Base-by-base conservation (phyloP, 1,140 invertebrate species). In the Drosophila ironensis region DNA sequence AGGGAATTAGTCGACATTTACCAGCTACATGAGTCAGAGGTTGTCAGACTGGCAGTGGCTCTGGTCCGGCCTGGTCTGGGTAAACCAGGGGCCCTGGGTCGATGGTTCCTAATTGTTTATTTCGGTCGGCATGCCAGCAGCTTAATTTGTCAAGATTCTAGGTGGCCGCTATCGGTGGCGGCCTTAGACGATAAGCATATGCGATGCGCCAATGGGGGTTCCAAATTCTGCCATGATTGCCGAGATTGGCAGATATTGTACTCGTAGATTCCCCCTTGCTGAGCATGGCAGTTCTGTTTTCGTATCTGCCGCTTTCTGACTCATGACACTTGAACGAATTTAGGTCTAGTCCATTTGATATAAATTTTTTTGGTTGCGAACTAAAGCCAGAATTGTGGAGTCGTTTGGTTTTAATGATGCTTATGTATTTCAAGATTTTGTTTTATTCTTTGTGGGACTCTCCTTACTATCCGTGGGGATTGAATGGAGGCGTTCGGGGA, bases 401-500 rank as follows among this genome's bases (percentile, higher is more conserved):
- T 30, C 14, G 17, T 7, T 7, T 8, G n/a, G n/a, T n/a, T n/a
- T n/a, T n/a, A n/a, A n/a, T n/a, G n/a, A n/a, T n/a, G n/a, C n/a
- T n/a, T n/a, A n/a, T n/a, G n/a, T n/a, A n/a, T n/a, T n/a, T n/a
- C n/a, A n/a, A n/a, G n/a, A n/a, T n/a, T n/a, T n/a, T n/a, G n/a
- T n/a, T n/a, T n/a, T n/a, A n/a, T n/a, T n/a, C n/a, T n/a, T n/a
- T n/a, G n/a, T n/a, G n/a, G n/a, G n/a, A n/a, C n/a, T n/a, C n/a
- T n/a, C n/a, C n/a, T n/a, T n/a, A n/a, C n/a, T 40, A 63, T 41
- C 78, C 86, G 27, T 88, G 9, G 1, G 86, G 86, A 86, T 88
- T 88, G 37, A 88, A 88, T 2, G 86, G 86, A 11, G 86, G 86
- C 14, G 80, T 88, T 6, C 51, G 35, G 7, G 71, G 80, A 11